Conservation (phyloP, 2,113 vertebrate genomes). For the Oreocharis arfaki region DNA sequence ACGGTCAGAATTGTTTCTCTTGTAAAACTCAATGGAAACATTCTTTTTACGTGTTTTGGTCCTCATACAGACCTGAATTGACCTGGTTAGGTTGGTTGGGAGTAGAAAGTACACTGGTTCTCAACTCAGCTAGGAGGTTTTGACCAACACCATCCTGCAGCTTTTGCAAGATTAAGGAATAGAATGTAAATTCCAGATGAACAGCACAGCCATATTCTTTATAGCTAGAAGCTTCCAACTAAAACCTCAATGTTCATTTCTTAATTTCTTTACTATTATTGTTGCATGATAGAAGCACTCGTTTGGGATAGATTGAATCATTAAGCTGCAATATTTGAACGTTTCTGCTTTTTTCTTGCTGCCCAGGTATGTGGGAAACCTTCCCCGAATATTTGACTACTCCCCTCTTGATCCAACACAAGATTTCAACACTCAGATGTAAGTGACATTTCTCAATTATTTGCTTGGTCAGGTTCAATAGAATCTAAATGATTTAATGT, state of each 20-base stretch:
- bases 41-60: neutral
- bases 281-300: neutral
- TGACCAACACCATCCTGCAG: neutral
- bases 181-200: neutral
- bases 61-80: neutral
- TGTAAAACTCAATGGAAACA: neutral
- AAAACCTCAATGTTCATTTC: neutral
- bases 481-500: neutral
- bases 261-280: neutral
- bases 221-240: neutral
- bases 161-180: neutral
- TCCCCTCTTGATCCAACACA: constrained; percentile 95
- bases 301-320: neutral
- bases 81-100: neutral
- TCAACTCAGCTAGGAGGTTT: neutral
- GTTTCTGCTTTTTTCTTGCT: constrained; percentile 41
- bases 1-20: neutral
- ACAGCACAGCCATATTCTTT: neutral
- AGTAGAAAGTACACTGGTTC: neutral
- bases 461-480: neutral
- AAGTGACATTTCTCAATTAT: constrained; percentile 63
- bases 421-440: constrained; percentile 98
- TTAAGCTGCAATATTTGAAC: neutral
- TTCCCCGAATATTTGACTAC: constrained; percentile 97
- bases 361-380: constrained; percentile 92